phyloP scores from a whole-genome alignment of 2,113 vertebrate genomes.

The Anolis carolinensis region DNA sequence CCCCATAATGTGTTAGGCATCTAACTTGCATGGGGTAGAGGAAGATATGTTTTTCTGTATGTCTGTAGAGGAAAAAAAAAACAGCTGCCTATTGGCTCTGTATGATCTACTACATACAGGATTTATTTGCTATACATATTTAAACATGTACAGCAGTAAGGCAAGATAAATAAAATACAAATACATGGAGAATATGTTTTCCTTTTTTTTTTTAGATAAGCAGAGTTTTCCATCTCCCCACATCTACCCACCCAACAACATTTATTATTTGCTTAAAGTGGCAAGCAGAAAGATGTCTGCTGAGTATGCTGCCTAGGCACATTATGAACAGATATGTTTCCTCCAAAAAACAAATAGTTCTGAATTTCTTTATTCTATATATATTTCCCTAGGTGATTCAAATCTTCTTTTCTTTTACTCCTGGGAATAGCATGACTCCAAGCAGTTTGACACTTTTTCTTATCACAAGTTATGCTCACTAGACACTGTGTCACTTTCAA shows the following conservation, averaged over 20 bases:
- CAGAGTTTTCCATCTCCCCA: not conserved
- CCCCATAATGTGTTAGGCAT: not conserved
- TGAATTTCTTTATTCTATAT: conserved; percentile 9
- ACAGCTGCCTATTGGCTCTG: not conserved
- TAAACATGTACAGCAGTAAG: not conserved
- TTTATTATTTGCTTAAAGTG: not conserved
- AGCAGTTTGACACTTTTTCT: conserved; percentile 34
- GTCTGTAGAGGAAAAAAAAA: not conserved
- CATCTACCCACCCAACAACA: not conserved
- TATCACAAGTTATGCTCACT: conserved; percentile 2
- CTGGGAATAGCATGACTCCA: conserved; percentile 5
- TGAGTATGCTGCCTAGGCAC: not conserved
- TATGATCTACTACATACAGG: not conserved
- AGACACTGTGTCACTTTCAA: conserved; percentile 11
- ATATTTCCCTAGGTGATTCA: conserved; percentile 24
- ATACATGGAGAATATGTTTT: not conserved
- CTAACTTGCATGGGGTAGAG: not conserved
- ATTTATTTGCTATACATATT: not conserved
- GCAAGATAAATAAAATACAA: not conserved
- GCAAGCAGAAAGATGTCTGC: not conserved
- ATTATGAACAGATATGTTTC: not conserved
- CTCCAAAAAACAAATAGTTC: conserved; percentile 23
- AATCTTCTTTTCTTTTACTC: conserved; percentile 17
- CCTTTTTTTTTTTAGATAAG: not conserved
- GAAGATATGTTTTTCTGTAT: not conserved